phyloP scores from a whole-genome alignment of 35 echinoderm and acorn worm genomes.

The Apostichopus japonicus region DNA sequence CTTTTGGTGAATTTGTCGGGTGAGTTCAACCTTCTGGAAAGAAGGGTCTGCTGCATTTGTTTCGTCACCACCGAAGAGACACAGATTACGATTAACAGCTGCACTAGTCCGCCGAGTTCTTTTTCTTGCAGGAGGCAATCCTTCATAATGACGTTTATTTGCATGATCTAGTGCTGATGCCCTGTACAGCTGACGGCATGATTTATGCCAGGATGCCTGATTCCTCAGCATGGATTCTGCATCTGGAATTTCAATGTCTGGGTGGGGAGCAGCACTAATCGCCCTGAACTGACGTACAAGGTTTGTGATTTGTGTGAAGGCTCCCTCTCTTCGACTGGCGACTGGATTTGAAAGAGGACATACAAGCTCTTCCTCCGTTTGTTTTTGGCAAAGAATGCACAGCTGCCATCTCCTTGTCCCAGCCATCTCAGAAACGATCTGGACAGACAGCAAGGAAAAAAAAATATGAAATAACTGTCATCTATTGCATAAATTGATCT shows the following conservation, averaged over 20 bases:
- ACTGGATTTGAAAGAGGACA: constrained; percentile 54
- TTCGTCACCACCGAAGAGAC: constrained; percentile 47
- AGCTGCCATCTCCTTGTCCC: constrained; percentile 12
- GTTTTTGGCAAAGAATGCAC: constrained; percentile 40
- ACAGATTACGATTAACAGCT: constrained; percentile 52
- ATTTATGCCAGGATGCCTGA: constrained; percentile 52
- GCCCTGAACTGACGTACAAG: constrained; percentile 39
- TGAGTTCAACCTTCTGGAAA: constrained; percentile 48
- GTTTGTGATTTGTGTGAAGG: constrained; percentile 28
- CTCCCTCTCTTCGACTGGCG: constrained; percentile 34
- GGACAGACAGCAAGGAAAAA: too few species aligned
- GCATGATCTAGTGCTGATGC: constrained; percentile 49
- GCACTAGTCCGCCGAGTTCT: constrained; percentile 18
- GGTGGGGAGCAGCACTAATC: constrained; percentile 28
- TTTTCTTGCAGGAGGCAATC: neutral
- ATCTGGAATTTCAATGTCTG: constrained; percentile 36
- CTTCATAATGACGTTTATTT: constrained; percentile 49
- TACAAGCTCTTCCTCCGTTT: constrained; percentile 40
- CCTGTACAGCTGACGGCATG: constrained; percentile 45
- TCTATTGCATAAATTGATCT: too few species aligned
- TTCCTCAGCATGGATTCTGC: constrained; percentile 34
- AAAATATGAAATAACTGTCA: too few species aligned
- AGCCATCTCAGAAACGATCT: neutral
- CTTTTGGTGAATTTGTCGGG: constrained; percentile 12
- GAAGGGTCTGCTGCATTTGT: constrained; percentile 33